Percentiles rank a stretch among this genome's conserved stretches.
phyloP scores from a whole-genome alignment of 1,140 invertebrate species.

The Drosophila tristis region DNA sequence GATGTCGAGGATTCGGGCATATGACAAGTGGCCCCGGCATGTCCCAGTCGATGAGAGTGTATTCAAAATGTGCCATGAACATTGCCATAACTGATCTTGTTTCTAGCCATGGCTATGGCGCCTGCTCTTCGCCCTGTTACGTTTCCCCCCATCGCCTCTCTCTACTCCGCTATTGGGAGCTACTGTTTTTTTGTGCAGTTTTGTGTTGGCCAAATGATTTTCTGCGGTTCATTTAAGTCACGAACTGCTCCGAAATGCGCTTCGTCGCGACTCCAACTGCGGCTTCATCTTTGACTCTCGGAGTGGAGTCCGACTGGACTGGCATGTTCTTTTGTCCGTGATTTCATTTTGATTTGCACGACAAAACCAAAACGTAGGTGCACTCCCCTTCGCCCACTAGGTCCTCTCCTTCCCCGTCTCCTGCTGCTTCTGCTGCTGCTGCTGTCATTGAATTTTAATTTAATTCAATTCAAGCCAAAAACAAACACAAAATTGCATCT shows the following conservation, averaged over 20 bases:
- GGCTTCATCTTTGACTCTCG: slow-evolving; percentile 54
- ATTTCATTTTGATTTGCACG: slow-evolving; percentile 80
- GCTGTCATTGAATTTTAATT: slow-evolving; percentile 81
- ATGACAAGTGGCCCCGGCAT: slow-evolving; percentile 52
- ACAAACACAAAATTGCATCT: slow-evolving; percentile 62
- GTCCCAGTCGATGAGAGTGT: slow-evolving; percentile 27
- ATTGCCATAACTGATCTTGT: slow-evolving; percentile 82
- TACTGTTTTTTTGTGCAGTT: slow-evolving; percentile 52
- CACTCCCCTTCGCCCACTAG: slow-evolving; percentile 18
- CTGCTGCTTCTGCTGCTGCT: slow-evolving; percentile 5
- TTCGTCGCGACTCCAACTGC: slow-evolving; percentile 49
- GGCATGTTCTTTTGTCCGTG: slow-evolving; percentile 80
- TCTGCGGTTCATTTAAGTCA: slow-evolving; percentile 81
- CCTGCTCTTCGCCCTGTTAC: neutral
- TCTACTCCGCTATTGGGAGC: slow-evolving; percentile 30
- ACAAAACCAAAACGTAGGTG: slow-evolving; percentile 74
- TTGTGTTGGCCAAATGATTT: slow-evolving; percentile 67
- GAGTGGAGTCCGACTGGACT: slow-evolving; percentile 48
- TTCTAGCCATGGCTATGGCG: slow-evolving; percentile 61
- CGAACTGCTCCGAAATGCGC: slow-evolving; percentile 75
- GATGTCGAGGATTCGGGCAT: slow-evolving; percentile 37
- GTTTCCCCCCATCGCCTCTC: slow-evolving; percentile 24
- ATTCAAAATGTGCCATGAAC: slow-evolving; percentile 69
- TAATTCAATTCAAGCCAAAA: slow-evolving; percentile 71
- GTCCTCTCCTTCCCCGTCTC: neutral